Base-by-base conservation (phyloP, 2,888 invertebrate species). In the Amblyjoppa proteus region DNA sequence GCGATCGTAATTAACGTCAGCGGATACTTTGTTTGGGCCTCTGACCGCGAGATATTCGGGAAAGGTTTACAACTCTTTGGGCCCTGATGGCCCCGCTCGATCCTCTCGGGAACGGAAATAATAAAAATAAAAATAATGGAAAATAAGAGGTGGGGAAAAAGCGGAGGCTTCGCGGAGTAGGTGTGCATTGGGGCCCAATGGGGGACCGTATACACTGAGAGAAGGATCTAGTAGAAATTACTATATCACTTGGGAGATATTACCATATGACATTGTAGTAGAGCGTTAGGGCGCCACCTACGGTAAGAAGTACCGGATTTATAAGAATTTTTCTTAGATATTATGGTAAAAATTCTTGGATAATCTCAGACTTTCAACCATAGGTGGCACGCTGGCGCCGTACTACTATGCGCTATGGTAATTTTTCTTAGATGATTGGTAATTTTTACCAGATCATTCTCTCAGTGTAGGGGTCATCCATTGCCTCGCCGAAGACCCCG, bases 1-100 rank as follows among this genome's bases (percentile, higher is more conserved):
- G 80, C 73, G 83, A 82, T 85, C 80, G 84, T 85, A 86, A 84
- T 87, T 86, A 84, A 87, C 84, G 76, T 84, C 76, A 73, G 45
- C 77, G 75, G 82, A 83, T 81, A 86, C 80, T 85, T 85, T 79
- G 73, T 73, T 51, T 70, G 61, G 51, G 61, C 25, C 25, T 61
- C 78, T 69, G 73, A 73, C 74, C 69, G 61, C 78, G 38, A 77
- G 83, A 83, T 83, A 79, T 83, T 83, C 38, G 71, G 64, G 16
- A 9, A 80, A 75, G 77, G 70, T 85, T 87, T 81, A 85, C 70
- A 83, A 81, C 71, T 81, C 66, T 66, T 70, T 71, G 58, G 81
- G 70, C 45, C 56, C 61, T 45, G 81, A 56, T 79, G 68, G 38
- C 41, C 61, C 51, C 56, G 51, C 70, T 64, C 75, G 38, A 70